Evolutionary conservation across 2,888 invertebrate genomes (phyloP).

Genomic region (Sarcophaga caerulescens): DNA sequence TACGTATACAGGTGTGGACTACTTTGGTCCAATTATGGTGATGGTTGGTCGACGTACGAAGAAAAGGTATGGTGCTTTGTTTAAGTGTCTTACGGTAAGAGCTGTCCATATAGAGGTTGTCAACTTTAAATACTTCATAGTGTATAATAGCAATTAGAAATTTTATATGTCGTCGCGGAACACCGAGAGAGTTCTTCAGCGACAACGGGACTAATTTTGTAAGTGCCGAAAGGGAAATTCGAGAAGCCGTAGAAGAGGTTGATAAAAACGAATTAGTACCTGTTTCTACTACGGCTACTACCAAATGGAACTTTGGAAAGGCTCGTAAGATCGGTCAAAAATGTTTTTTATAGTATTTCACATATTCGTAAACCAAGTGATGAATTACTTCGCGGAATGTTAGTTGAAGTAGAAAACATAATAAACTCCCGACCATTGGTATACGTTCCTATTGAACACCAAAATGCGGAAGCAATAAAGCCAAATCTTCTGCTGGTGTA

Average conservation of each 20-base stretch:
- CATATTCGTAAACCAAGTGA: conserved; percentile 65
- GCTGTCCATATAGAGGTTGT: conserved; percentile 61
- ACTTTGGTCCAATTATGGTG: conserved; percentile 56
- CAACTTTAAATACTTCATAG: conserved; percentile 49
- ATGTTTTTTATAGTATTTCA: conserved; percentile 56
- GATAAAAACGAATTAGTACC: conserved; percentile 45
- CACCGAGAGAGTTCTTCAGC: conserved; percentile 47
- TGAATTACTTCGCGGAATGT: conserved; percentile 51
- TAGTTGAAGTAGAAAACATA: conserved; percentile 61
- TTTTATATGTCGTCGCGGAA: conserved; percentile 59
- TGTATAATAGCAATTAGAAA: conserved; percentile 64
- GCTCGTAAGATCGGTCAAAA: conserved; percentile 58
- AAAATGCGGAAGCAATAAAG: conserved; percentile 68
- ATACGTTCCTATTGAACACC: conserved; percentile 46
- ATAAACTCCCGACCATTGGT: conserved; percentile 69
- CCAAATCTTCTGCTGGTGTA: conserved; percentile 71
- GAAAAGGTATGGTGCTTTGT: conserved; percentile 58
- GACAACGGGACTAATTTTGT: conserved; percentile 68
- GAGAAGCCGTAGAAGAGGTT: conserved; percentile 47
- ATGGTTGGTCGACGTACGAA: conserved; percentile 43
- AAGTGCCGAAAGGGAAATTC: conserved; percentile 57
- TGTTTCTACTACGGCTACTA: conserved; percentile 38
- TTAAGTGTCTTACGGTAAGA: conserved; percentile 67
- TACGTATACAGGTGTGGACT: conserved; percentile 60
- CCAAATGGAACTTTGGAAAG: conserved; percentile 69